Evolutionary conservation across 1,140 invertebrate species (phyloP), one percentile per base, ranked within the genome.

Genomic region (Trichonephila inaurata): DNA sequence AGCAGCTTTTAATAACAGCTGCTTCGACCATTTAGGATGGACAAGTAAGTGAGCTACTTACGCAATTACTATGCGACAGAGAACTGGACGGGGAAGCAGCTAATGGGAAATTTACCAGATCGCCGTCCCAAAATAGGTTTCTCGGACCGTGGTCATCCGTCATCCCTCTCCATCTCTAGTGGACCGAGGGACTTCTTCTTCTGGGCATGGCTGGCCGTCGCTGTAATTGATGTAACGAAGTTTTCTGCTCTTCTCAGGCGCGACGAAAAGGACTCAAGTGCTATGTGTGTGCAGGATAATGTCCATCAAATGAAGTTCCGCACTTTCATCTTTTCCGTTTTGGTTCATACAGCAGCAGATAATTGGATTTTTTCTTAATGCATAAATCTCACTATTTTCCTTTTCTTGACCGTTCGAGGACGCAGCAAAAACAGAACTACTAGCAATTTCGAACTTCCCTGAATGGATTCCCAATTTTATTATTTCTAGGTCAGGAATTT

Each of bases 51-150:
- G 6, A 4, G n/a, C 16, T 44, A 40, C 16, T 24, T 33, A 33
- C n/a, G 24, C 85, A 87, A 62, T 87, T 87, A 62, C 24, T 10
- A 61, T 16, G 7, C 33, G 81, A 51, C 81, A 72, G 66, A 72
- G 66, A 3, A 33, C 66, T 14, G 24, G 66, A 72, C 28, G 51
- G 28, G 44, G 33, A 51, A 51, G 33, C 19, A 40, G 21, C 62
- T 89, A 89, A 89, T 89, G 69, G 87, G 87, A 89, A 89, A 89
- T 89, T 89, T 69, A 89, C 28, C 87, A 89, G 33, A 69, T 40
- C 44, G 28, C 62, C 61, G 69, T 89, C 62, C 28, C 87, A 89
- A 89, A 66, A 89, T 69, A 69, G 61, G 87, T 58, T 69, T 51
- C 51, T 62, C 60, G 60, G 83, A 60, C 60, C n/a, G 60, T 86